Percentiles rank a stretch among this genome's conserved stretches.
Conservation (phyloP, 2,888 invertebrate genomes). For the Tenthredo livida region DNA sequence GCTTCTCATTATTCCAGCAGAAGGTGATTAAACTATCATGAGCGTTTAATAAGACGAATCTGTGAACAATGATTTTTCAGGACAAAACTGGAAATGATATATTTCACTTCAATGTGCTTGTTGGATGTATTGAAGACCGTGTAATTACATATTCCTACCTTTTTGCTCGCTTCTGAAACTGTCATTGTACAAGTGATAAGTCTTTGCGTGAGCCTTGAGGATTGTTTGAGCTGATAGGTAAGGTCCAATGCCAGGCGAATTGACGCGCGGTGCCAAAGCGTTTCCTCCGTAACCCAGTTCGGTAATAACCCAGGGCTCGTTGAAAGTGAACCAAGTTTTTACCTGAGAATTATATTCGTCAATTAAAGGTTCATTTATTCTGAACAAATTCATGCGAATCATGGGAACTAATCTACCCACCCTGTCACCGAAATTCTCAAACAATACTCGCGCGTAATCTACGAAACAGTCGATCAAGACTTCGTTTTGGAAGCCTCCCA, state of each 20-base stretch:
- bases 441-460: conserved; percentile 80
- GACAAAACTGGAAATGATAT: conserved; percentile 56
- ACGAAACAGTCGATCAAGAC: conserved; percentile 83
- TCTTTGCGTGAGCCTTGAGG: conserved; percentile 83
- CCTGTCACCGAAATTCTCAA: conserved; percentile 69
- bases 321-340: conserved; percentile 54
- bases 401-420: conserved; percentile 33
- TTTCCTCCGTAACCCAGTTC: background rate
- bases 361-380: background rate
- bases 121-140: conserved; percentile 12
- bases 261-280: conserved; percentile 63
- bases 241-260: conserved; percentile 78
- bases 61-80: conserved; percentile 82
- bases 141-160: conserved; percentile 72
- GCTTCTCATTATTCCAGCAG: background rate
- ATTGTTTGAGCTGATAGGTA: conserved; percentile 83
- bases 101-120: conserved; percentile 1
- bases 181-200: conserved; percentile 82
- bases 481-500: conserved; percentile 85
- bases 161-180: conserved; percentile 78
- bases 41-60: conserved; percentile 80
- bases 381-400: background rate
- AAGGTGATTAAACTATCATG: background rate
- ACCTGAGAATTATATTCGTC: conserved; percentile 11
- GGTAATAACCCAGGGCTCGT: conserved; percentile 42